Evolutionary conservation across 2,113 vertebrate species (phyloP).

Genomic region (Misgurnus mizolepis): DNA sequence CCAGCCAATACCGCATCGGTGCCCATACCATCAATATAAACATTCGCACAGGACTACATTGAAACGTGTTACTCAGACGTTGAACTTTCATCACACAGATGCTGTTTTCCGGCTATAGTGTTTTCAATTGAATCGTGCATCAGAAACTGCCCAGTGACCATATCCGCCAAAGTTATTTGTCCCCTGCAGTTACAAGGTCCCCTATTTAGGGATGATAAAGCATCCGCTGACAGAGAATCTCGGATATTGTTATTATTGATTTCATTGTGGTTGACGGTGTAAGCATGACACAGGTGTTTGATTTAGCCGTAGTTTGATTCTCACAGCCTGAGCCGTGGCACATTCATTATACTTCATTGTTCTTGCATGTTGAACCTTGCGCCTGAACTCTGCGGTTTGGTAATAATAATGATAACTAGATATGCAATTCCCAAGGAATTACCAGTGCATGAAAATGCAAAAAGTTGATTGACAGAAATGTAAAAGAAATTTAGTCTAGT

Average conservation of each 20-base stretch:
- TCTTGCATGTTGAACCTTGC: not conserved
- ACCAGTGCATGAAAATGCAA: too few relatives aligned
- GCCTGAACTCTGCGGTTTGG: not conserved
- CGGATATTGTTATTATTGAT: slow-evolving; percentile 41
- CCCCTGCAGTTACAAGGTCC: not conserved
- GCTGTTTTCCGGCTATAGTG: not conserved
- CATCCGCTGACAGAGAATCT: slow-evolving; percentile 1
- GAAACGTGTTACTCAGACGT: not conserved
- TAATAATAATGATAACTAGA: slow-evolving; percentile 15
- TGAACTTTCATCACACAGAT: not conserved
- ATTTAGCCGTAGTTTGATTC: not conserved
- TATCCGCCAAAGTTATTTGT: slow-evolving; percentile 24
- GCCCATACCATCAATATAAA: too few relatives aligned
- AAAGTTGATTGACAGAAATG: too few relatives aligned
- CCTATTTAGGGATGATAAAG: slow-evolving; percentile 16
- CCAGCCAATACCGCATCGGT: too few relatives aligned
- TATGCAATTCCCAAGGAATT: too few relatives aligned
- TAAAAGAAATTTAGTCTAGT: too few relatives aligned
- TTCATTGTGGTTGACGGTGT: not conserved
- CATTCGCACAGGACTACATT: too few relatives aligned
- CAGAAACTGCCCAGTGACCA: not conserved
- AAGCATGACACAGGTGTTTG: slow-evolving; percentile 32
- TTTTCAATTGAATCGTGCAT: not conserved
- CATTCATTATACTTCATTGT: not conserved
- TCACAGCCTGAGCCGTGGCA: not conserved